Conservation (phyloP, 2,888 invertebrate species). For the Ariolimax columbianus region DNA sequence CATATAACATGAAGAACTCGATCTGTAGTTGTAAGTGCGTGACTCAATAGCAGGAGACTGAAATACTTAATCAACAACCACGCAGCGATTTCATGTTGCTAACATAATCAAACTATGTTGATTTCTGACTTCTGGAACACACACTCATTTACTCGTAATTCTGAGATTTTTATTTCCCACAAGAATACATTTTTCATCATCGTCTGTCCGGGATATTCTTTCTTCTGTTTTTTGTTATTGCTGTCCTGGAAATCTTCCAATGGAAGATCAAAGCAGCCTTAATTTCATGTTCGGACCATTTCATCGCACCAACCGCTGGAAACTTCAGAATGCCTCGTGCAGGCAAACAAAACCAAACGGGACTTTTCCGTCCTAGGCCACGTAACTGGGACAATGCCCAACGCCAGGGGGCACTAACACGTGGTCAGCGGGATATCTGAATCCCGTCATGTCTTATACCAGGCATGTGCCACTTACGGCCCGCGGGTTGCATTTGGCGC, state of each 20-base stretch:
- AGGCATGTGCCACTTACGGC: too few species aligned
- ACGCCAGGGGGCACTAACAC: too few species aligned
- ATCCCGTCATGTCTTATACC: too few species aligned
- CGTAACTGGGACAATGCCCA: conserved; percentile 7
- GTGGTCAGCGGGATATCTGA: too few species aligned
- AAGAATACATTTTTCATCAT: conserved; percentile 34
- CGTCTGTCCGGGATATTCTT: not conserved
- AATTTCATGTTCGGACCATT: conserved; percentile 14
- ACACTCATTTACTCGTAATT: too few species aligned
- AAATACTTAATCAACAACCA: too few species aligned
- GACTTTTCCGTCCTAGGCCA: not conserved
- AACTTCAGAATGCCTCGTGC: conserved; percentile 21
- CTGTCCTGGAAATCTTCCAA: not conserved
- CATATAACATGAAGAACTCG: too few species aligned
- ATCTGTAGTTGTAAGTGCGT: too few species aligned
- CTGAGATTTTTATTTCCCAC: conserved; percentile 24
- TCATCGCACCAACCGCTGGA: conserved; percentile 1
- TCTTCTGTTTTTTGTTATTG: not conserved
- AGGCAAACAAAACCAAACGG: not conserved
- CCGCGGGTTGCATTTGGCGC: too few species aligned
- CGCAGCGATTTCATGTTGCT: not conserved
- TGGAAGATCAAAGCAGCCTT: conserved; percentile 30
- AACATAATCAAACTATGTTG: not conserved
- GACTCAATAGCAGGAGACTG: too few species aligned
- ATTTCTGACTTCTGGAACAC: not conserved